Percentiles rank a stretch among this genome's conserved stretches.
Evolutionary conservation across 2,113 vertebrate species (phyloP).

Genomic region (Brachirus orientalis): DNA sequence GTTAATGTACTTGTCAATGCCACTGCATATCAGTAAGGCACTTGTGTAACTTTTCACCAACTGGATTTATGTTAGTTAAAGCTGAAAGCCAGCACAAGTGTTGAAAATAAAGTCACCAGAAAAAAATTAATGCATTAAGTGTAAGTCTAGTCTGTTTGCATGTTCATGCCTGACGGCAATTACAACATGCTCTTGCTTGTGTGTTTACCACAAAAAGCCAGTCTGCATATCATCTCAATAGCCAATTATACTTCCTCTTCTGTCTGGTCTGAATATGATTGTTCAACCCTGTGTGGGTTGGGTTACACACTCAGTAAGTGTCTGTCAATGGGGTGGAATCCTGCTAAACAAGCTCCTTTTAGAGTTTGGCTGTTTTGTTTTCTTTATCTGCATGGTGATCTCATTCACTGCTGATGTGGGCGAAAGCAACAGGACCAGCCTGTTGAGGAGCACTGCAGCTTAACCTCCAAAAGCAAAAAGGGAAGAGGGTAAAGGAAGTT

Average conservation of each 20-base stretch:
- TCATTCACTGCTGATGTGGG: slow-evolving; percentile 44
- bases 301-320: slow-evolving; percentile 36
- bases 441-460: slow-evolving; percentile 15
- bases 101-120: slow-evolving; percentile 15
- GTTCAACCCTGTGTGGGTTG: slow-evolving; percentile 48
- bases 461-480: slow-evolving; percentile 45
- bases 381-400: slow-evolving; percentile 56
- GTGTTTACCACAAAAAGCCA: slow-evolving; percentile 35
- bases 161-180: slow-evolving; percentile 30
- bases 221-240: slow-evolving; percentile 32
- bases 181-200: slow-evolving; percentile 32
- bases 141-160: slow-evolving; percentile 16
- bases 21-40: neutral
- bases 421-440: slow-evolving; percentile 37
- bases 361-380: slow-evolving; percentile 55
- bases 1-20: neutral
- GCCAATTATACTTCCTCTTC: slow-evolving; percentile 15
- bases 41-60: slow-evolving; percentile 1
- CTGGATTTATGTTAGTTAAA: slow-evolving; percentile 3
- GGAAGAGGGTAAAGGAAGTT: slow-evolving; percentile 57
- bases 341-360: slow-evolving; percentile 68
- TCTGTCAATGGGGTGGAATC: slow-evolving; percentile 61
- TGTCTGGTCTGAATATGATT: slow-evolving; percentile 17
- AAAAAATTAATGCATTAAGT: slow-evolving; percentile 39
- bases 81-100: neutral